Evolutionary conservation across 2,888 invertebrate species (phyloP).

Genomic region (Drosophila sordidula): DNA sequence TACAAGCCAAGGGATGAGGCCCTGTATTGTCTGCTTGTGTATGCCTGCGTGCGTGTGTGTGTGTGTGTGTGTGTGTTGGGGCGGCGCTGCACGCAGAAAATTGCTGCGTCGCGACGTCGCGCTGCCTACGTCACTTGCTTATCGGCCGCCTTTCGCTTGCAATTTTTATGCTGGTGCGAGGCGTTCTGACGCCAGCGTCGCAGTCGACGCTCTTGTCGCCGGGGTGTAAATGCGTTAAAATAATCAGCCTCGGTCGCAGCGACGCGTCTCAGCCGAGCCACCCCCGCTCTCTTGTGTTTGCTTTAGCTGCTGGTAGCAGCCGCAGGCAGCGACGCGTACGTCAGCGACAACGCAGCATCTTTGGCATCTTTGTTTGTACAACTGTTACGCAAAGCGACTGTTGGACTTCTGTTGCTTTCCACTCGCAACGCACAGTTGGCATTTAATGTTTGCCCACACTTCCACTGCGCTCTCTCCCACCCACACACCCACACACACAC

Average conservation of each 20-base stretch:
- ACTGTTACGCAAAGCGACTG: conserved; percentile 49
- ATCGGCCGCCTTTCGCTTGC: conserved; percentile 53
- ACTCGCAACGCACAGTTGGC: conserved; percentile 17
- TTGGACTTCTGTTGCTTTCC: conserved; percentile 52
- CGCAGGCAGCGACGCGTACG: conserved; percentile 13
- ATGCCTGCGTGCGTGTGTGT: conserved; percentile 3
- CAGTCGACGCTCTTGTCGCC: conserved; percentile 4
- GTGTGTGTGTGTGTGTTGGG: conserved; percentile 17
- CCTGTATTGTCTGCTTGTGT: conserved; percentile 9
- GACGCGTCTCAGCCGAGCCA: conserved; percentile 37
- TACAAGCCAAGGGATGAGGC: conserved; percentile 44
- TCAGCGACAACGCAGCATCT: conserved; percentile 17
- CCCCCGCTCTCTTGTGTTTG: conserved; percentile 34
- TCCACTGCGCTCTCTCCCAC: conserved; percentile 21
- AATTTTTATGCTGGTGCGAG: conserved; percentile 62
- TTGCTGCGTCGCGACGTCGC: conserved; percentile 10
- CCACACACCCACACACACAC: conserved; percentile 14
- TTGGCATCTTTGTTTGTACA: conserved; percentile 40
- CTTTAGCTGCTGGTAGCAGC: conserved; percentile 33
- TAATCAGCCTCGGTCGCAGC: conserved; percentile 32
- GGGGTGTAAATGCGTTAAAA: conserved; percentile 56
- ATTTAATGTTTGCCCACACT: conserved; percentile 30
- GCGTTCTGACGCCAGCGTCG: conserved; percentile 13
- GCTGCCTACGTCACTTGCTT: conserved; percentile 53
- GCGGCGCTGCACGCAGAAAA: conserved; percentile 23